Base-by-base conservation (phyloP, 2,888 invertebrate genomes). In the Philereme vetulata region DNA sequence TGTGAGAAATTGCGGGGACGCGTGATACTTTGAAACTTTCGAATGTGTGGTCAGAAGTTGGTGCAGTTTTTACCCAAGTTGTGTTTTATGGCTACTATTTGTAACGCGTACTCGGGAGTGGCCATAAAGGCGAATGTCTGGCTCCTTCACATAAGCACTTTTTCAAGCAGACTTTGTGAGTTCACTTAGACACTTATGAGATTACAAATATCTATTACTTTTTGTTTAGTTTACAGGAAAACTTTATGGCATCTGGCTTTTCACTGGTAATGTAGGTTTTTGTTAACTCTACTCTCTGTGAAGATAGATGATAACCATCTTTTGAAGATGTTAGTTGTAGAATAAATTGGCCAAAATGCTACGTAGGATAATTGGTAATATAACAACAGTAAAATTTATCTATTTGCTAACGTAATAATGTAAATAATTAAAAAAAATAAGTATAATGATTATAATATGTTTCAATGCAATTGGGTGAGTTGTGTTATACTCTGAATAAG, bases 311-410 rank as follows among this genome's bases (percentile, higher is more conserved):
- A 51, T 58, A 34, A 54, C 61, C 51, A 50, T 71, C 64, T 68
- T 70, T 64, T 66, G 62, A 68, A 72, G 67, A 64, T 72, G 60
- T 72, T 82, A 81, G 80, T 66, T 62, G 62, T 83, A 82, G 82
- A 77, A 79, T 77, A 70, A 70, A 75, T 66, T 75, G 81, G 85
- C 85, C 84, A 62, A 85, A 85, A 82, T 71, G 67, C 72, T 67
- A 72, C 35, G 45, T 64, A 63, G 56, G 58, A 51, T 62, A 56
- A 36, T 57, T 56, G 60, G 56, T 47, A 60, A 62, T 56, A 65
- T 60, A 56, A 47, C 47, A 61, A 36, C 47, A 51, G 33, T 51
- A 52, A 57, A 38, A 59, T 51, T 60, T 11, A 52, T 0, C 33
- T 34, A 55, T 49, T 34, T 36, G 42, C 42, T 7, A 36, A 36